Conservation (phyloP, 2,797 vertebrate species). For the Scomberomorus guttatus region DNA sequence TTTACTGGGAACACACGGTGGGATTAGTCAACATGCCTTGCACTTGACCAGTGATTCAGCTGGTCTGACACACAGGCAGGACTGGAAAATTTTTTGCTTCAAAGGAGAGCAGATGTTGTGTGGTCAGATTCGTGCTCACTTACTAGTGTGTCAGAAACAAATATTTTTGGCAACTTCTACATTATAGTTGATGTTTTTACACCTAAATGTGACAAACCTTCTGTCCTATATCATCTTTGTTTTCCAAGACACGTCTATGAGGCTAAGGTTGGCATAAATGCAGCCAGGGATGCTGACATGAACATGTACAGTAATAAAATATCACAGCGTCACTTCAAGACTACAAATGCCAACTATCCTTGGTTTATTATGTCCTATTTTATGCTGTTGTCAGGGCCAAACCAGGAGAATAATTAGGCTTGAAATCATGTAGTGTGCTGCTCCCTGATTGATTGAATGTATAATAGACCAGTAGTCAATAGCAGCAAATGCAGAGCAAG, state of each 20-base stretch:
- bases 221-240: not conserved
- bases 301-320: not conserved
- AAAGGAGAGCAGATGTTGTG: not conserved
- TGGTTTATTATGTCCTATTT: not conserved
- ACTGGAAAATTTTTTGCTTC: not conserved
- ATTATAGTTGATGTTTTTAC: not conserved
- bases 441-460: not conserved
- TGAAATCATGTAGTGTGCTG: not conserved
- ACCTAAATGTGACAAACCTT: slow-evolving; percentile 2
- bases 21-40: not conserved
- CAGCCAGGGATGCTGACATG: not conserved
- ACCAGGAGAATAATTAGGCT: not conserved
- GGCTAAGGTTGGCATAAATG: not conserved
- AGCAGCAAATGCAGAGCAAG: too few species aligned
- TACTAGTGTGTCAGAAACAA: not conserved
- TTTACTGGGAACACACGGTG: not conserved
- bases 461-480: not conserved
- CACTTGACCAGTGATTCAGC: not conserved
- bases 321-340: not conserved
- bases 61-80: not conserved
- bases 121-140: too few species aligned
- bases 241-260: not conserved
- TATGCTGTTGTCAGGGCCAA: not conserved
- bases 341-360: not conserved
- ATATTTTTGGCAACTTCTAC: too few species aligned